Evolutionary conservation across 2,797 vertebrate species (phyloP), one percentile per base, ranked within the genome.

Genomic region (Eulemur albifrons): DNA sequence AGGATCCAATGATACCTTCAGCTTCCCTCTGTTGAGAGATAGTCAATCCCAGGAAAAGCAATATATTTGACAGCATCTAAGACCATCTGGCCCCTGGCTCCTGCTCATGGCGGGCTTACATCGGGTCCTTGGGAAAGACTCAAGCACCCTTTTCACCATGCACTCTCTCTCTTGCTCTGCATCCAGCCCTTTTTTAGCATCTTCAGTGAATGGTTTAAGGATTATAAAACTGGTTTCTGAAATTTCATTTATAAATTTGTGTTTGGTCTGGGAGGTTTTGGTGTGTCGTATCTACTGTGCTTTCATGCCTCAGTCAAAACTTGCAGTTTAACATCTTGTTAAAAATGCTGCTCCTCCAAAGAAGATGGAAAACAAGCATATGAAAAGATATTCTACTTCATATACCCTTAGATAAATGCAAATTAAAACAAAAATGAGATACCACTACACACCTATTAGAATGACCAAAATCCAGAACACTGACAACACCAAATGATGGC

Each of bases 291-390:
- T 17, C 38, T 75, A 61, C 27, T 0, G 3, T 86, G 48, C 20
- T 81, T 52, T 81, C n/a, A 7, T 23, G 21, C 7, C 21, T 81
- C 7, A 17, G 17, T 65, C 38, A 93, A 88, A 92, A 52, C 21
- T 43, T 63, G 15, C 7, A 57, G 4, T 18, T 77, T 94, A 72
- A 48, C 13, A 84, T 30, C 30, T 40, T 90, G 1, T 67, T 90
- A 40, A 92, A 94, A 90, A 72, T 69, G 27, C 18, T 90, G 25
- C 21, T 76, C 45, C 54, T 75, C 77, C n/a, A 38, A 81, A 90
- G 30, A 81, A 30, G 4, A 45, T 57, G 35, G 35, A 75, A 88
- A 59, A 73, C 7, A 59, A 67, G 38, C 35, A 57, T 20, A 43
- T 18, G 7, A 38, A 61, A 85, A 72, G 32, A 67, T 72, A 11